Evolutionary conservation across 2,797 vertebrate genomes (phyloP), one percentile per base, ranked within the genome.

Genomic region (Heterohyrax brucei): DNA sequence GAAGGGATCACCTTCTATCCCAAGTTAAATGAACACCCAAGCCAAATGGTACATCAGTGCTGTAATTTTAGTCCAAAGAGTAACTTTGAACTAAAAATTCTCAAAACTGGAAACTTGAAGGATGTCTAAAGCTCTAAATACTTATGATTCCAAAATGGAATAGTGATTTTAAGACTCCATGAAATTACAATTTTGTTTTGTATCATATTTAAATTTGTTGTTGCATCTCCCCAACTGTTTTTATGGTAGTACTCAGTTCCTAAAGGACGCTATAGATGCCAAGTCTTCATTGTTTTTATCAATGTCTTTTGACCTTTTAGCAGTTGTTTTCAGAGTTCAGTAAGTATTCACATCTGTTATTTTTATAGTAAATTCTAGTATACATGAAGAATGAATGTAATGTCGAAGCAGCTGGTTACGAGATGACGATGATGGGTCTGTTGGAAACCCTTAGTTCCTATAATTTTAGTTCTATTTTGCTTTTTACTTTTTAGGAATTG

Each of bases 161-260:
- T 80, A 87, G 33, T n/a, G 21, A 26, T 87, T 93, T 72, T 68
- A 81, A 94, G 78, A 56, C 9, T 39, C 9, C 46, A 48, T 53
- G n/a, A 88, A 78, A 78, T 88, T 16, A 56, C 24, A 50, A 14
- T 89, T 73, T 62, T 86, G n/a, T 91, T 93, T 78, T 59, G 33
- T 68, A 10, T 72, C 18, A 86, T 77, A 89, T 70, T 24, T n/a
- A 68, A 46, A 50, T 78, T 89, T 77, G 46, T 79, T 79, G 6
- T 93, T 73, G 59, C 13, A 39, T 78, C 62, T 95, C 10, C 28
- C n/a, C 21, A 90, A 48, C 13, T 82, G 79, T 70, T 68, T 72
- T 92, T 48, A 73, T n/a, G n/a, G 24, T 70, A 82, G 62, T 53
- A 12, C 10, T 87, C 44, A 72, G 0, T 80, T 73, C 39, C 81